Evolutionary conservation across 2,797 vertebrate genomes (phyloP), one percentile per base, ranked within the genome.

Genomic region (Galaxias olidus): DNA sequence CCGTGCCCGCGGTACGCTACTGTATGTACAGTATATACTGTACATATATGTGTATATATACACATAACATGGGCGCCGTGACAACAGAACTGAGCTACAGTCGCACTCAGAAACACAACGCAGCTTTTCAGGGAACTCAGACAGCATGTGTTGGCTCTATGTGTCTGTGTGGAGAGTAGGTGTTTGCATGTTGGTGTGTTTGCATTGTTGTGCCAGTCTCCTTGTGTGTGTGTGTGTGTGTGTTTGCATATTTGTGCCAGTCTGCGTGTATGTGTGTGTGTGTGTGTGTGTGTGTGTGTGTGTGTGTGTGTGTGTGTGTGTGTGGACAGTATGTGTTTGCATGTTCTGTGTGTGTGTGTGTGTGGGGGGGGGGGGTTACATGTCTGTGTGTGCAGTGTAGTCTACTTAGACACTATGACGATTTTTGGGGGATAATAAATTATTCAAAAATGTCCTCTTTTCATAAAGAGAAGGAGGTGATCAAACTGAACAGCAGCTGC

Each of bases 1-100:
- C 6, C 30, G 30, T 3, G 30, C 30, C 30, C 6, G 30, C 30
- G 30, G 30, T 30, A 6, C 30, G 30, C 6, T 30, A 30, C 30
- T 30, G 6, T 30, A n/a, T n/a, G n/a, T n/a, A n/a, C n/a, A n/a
- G n/a, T n/a, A n/a, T n/a, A n/a, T n/a, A n/a, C n/a, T n/a, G n/a
- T n/a, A n/a, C n/a, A n/a, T n/a, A n/a, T n/a, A n/a, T n/a, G n/a
- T n/a, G n/a, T n/a, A n/a, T n/a, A n/a, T n/a, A n/a, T n/a, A n/a
- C n/a, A n/a, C n/a, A n/a, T n/a, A n/a, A n/a, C n/a, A n/a, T n/a
- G n/a, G 30, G 6, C 1, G 75, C 84, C 53, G 45, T 63, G 30
- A 80, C 84, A 73, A 74, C 49, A 83, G 81, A 66, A 74, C 84
- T 13, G 40, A 40, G 43, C 10, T n/a, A 77, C 47, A 78, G 76